A percentile compares a stretch with the other conserved stretches of the same genome.
Evolutionary conservation across 2,888 invertebrate genomes (phyloP).

Genomic region (Prosopocoilus inquinatus): DNA sequence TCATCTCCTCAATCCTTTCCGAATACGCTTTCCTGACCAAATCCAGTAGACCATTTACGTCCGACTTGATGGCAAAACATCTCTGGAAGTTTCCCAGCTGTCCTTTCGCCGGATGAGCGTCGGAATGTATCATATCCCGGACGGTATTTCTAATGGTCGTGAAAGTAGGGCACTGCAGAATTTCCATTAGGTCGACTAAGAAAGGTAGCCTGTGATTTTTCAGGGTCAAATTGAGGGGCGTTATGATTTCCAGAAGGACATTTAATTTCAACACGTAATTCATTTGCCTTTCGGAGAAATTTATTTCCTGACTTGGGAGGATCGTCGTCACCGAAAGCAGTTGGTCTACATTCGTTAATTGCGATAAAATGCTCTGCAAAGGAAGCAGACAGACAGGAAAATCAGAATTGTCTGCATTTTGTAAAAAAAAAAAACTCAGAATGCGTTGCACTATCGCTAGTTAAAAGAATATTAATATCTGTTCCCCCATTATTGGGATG

Average conservation of each 20-base stretch:
- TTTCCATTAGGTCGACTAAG: slow-evolving; percentile 35
- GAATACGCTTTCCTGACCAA: slow-evolving; percentile 80
- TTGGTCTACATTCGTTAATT: slow-evolving; percentile 76
- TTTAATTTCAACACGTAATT: slow-evolving; percentile 77
- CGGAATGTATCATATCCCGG: slow-evolving; percentile 55
- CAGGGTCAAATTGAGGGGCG: slow-evolving; percentile 58
- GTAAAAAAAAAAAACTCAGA: too few relatives aligned
- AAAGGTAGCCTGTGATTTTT: slow-evolving; percentile 34
- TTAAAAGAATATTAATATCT: too few relatives aligned
- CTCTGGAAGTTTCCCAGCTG: slow-evolving; percentile 59
- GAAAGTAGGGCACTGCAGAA: slow-evolving; percentile 35
- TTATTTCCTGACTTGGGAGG: slow-evolving; percentile 51
- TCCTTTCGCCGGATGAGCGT: slow-evolving; percentile 58
- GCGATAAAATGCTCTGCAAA: slow-evolving; percentile 60
- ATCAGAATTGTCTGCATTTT: not conserved
- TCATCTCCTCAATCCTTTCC: slow-evolving; percentile 80
- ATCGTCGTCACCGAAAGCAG: slow-evolving; percentile 63
- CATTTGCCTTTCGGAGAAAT: slow-evolving; percentile 70
- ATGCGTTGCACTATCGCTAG: too few relatives aligned
- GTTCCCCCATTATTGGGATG: too few relatives aligned
- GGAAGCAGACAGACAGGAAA: slow-evolving; percentile 3
- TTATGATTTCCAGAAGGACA: slow-evolving; percentile 70
- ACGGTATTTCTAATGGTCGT: slow-evolving; percentile 42
- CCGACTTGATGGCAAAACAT: slow-evolving; percentile 75
- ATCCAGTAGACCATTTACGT: slow-evolving; percentile 77